These are phyloP conservation scores for Caenorhabditis afra DNA, from an alignment of 2,888 invertebrate species.

Conservation along the genomic window DNA sequence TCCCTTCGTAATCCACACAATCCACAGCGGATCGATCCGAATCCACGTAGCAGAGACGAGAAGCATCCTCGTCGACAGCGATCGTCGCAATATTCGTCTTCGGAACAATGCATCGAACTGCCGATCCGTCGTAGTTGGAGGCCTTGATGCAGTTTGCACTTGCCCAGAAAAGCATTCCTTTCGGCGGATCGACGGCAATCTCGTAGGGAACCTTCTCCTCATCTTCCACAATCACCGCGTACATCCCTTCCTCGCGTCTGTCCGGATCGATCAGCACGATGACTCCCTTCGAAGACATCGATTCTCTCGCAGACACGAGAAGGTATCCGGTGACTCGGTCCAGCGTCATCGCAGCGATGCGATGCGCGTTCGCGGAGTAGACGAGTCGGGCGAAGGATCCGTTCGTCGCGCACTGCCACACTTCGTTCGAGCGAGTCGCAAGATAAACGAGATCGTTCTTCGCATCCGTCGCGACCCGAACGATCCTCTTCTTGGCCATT, in stretches of 20 bases:
- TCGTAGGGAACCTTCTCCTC: slow-evolving; percentile 56
- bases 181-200: slow-evolving; percentile 58
- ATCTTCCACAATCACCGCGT: slow-evolving; percentile 32
- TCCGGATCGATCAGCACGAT: slow-evolving; percentile 49
- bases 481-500: slow-evolving; percentile 40
- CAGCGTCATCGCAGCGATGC: slow-evolving; percentile 58
- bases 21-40: slow-evolving; percentile 44
- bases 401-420: slow-evolving; percentile 84
- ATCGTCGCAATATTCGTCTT: slow-evolving; percentile 31
- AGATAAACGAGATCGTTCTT: slow-evolving; percentile 55
- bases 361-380: slow-evolving; percentile 83
- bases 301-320: slow-evolving; percentile 47
- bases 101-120: slow-evolving; percentile 36
- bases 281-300: slow-evolving; percentile 42
- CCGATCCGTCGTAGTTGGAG: slow-evolving; percentile 62
- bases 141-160: slow-evolving; percentile 56
- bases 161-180: slow-evolving; percentile 67
- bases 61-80: slow-evolving; percentile 54
- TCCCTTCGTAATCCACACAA: slow-evolving; percentile 62
- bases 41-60: slow-evolving; percentile 56
- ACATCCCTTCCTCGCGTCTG: slow-evolving; percentile 21
- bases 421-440: slow-evolving; percentile 57
- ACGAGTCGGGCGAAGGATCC: slow-evolving; percentile 85
- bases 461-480: slow-evolving; percentile 45
- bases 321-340: slow-evolving; percentile 65